Base-by-base conservation (phyloP, 2,113 vertebrate genomes). In the Passer montanus region DNA sequence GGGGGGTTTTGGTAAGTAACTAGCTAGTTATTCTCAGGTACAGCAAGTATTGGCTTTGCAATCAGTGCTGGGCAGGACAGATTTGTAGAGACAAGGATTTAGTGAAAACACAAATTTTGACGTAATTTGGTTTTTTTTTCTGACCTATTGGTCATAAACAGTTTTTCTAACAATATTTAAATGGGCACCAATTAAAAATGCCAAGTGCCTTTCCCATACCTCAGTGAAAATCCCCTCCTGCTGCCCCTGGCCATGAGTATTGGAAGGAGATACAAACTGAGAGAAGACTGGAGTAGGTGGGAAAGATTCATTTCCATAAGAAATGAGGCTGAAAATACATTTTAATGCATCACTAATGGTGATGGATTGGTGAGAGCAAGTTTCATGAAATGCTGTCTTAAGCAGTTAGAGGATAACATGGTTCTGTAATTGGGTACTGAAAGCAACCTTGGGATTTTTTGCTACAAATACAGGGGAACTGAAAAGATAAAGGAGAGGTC, bases 271-370 rank as follows among this genome's bases (percentile, higher is more conserved):
- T 14, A 15, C 4, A 41, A 47, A 41, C 18, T 15, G 26, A 82
- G 66, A 39, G 59, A 31, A 39, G 27, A 24, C 76, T 73, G 44
- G 39, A 44, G 22, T 5, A 10, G 18, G 46, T 83, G 67, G 44
- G 33, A 58, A 90, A 53, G 79, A 47, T 79, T 86, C 2, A 90
- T 95, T 95, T 95, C 80, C 89, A 30, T 90, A 76, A 60, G 91
- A 93, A 90, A 91, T n/a, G 15, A 89, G 66, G 88, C 87, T 93
- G 90, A 93, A 95, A 95, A 93, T 82, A 72, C 35, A 33, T 87
- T 75, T 73, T 59, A 87, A 56, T 90, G 58, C 78, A 52, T 84
- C 0, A 0, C 62, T 87, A 55, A 59, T 67, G 26, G 55, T 86
- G 81, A 93, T 93, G 73, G 92, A 84, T 89, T 46, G 84, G 63